phyloP scores from a whole-genome alignment of 2,888 invertebrate species.

The Catocala nupta region DNA sequence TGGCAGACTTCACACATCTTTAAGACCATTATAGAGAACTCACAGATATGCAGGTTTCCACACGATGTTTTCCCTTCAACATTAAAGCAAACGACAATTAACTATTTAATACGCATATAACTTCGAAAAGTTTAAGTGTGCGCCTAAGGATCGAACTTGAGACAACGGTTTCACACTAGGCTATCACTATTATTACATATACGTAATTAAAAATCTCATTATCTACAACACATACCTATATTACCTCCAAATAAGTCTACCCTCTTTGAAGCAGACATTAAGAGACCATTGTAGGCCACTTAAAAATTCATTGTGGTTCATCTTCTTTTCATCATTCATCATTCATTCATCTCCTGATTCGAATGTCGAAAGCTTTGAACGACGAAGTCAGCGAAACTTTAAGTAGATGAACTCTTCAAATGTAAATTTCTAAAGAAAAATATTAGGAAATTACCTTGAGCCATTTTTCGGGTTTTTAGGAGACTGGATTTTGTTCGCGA shows the following conservation, averaged over 20 bases:
- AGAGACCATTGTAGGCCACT: conserved; percentile 27
- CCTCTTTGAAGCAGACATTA: conserved; percentile 2
- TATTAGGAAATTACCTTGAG: conserved; percentile 14
- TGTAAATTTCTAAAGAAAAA: conserved; percentile 23
- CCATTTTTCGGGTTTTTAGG: not conserved
- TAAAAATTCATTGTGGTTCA: conserved; percentile 46
- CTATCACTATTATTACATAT: too few relatives aligned
- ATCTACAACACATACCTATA: conserved; percentile 1
- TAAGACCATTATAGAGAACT: too few relatives aligned
- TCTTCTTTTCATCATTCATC: too few relatives aligned
- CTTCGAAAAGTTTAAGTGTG: too few relatives aligned
- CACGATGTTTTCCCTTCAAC: too few relatives aligned
- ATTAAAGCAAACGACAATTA: too few relatives aligned
- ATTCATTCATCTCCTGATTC: conserved; percentile 27
- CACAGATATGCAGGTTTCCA: too few relatives aligned
- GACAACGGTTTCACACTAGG: too few relatives aligned
- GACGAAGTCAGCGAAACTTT: conserved; percentile 28
- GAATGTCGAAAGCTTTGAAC: conserved; percentile 13
- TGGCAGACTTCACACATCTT: too few relatives aligned
- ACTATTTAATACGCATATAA: too few relatives aligned
- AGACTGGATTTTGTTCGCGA: conserved; percentile 8
- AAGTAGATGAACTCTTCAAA: conserved; percentile 29
- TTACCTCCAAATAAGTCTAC: too few relatives aligned
- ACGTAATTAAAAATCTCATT: not conserved
- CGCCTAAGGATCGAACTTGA: too few relatives aligned